Conservation (phyloP, 2,888 invertebrate species). For the Xanthia togata region DNA sequence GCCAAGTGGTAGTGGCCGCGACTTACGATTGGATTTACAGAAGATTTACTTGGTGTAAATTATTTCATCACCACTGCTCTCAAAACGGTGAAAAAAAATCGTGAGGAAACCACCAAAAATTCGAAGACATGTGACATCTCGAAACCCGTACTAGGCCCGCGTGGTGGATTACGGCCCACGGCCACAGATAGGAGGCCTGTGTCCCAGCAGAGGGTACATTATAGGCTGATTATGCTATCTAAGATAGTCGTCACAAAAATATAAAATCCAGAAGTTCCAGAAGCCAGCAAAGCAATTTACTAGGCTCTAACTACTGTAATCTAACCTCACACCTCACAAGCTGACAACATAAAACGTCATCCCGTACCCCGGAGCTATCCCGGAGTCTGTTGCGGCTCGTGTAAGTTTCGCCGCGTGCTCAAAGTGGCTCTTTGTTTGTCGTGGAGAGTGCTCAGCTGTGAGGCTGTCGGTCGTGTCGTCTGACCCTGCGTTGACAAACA, state of each 20-base stretch:
- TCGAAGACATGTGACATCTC: no score
- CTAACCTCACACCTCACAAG: neutral
- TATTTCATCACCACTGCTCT: no score
- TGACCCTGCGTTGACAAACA: slow-evolving; percentile 70
- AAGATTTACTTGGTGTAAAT: no score
- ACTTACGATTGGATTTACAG: no score
- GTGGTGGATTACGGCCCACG: no score
- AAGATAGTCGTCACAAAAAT: neutral
- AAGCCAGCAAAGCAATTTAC: neutral
- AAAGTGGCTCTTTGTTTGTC: slow-evolving; percentile 75
- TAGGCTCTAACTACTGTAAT: neutral
- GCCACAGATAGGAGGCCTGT: no score
- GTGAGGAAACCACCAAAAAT: no score
- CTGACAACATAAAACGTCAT: slow-evolving; percentile 5
- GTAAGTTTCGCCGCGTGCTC: slow-evolving; percentile 66
- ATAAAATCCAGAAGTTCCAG: neutral
- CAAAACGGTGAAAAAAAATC: no score
- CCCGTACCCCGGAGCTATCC: slow-evolving; percentile 1
- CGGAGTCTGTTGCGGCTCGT: slow-evolving; percentile 24
- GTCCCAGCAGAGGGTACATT: no score
- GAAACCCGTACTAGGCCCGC: no score
- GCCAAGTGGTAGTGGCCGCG: no score
- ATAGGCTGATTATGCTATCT: no score
- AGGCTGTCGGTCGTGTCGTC: slow-evolving; percentile 68
- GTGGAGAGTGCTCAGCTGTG: slow-evolving; percentile 72